Conservation (phyloP, 2,888 invertebrate species). For the Lasioglossum oenotherae region DNA sequence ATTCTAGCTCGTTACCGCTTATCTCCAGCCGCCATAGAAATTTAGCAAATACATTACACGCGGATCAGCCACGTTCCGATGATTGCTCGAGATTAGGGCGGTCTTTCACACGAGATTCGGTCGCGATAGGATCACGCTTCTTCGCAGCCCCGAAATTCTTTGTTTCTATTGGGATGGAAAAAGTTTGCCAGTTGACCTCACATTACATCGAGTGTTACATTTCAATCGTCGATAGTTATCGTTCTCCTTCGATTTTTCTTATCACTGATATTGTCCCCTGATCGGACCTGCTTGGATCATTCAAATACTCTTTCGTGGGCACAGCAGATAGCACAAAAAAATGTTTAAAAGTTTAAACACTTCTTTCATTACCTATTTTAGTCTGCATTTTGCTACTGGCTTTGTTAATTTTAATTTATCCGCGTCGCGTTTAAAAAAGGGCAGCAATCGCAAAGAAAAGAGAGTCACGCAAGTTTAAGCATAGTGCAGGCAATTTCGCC, state of each 20-base stretch:
- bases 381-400: neutral
- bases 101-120: slow-evolving; percentile 52
- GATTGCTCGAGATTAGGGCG: slow-evolving; percentile 77
- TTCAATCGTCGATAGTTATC: neutral
- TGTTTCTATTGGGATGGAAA: neutral
- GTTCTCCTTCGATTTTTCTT: neutral
- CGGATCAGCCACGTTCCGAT: slow-evolving; percentile 75
- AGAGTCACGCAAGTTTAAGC: neutral
- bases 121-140: slow-evolving; percentile 65
- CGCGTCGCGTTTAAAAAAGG: neutral
- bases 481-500: neutral
- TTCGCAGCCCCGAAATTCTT: slow-evolving; percentile 34
- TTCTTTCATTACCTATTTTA: neutral
- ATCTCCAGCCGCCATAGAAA: slow-evolving; percentile 76
- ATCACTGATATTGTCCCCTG: neutral
- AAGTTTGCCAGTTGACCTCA: slow-evolving; percentile 10
- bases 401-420: neutral
- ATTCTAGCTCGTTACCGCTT: slow-evolving; percentile 57
- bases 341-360: neutral
- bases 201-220: neutral
- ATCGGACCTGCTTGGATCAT: neutral
- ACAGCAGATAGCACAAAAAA: neutral
- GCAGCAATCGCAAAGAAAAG: neutral
- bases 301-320: neutral
- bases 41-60: slow-evolving; percentile 79